Evolutionary conservation across 30 jellyfish, hydroid and myxozoan species (phyloP).

Genomic region (Nemopilema nomurai): DNA sequence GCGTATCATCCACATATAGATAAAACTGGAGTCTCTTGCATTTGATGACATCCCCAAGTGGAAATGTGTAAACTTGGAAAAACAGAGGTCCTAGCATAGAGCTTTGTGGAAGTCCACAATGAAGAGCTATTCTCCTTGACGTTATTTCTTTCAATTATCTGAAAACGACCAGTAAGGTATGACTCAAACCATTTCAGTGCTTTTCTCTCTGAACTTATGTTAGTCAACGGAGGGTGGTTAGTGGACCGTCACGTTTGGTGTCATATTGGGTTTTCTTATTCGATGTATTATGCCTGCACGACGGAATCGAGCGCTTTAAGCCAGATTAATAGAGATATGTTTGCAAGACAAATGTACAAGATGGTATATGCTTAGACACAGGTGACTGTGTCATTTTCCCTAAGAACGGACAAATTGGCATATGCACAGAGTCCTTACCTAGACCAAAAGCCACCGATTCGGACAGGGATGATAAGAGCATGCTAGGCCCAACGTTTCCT

Average conservation of each 20-base stretch:
- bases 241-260: too few species aligned
- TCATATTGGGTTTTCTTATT: too few species aligned
- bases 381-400: too few species aligned
- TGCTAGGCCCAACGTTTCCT: slow-evolving; percentile 98
- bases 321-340: background rate
- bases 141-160: slow-evolving; percentile 10
- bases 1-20: slow-evolving; percentile 52
- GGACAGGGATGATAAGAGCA: slow-evolving; percentile 87
- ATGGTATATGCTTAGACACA: too few species aligned
- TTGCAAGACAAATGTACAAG: background rate
- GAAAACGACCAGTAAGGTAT: slow-evolving; percentile 49
- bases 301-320: background rate
- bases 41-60: slow-evolving; percentile 50
- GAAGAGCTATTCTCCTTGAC: slow-evolving; percentile 16
- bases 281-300: too few species aligned
- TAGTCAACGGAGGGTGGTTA: too few species aligned
- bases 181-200: slow-evolving; percentile 61
- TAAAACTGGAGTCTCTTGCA: slow-evolving; percentile 17
- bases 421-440: slow-evolving; percentile 84
- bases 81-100: slow-evolving; percentile 54
- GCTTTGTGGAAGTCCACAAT: slow-evolving; percentile 59
- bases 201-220: too few species aligned
- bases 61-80: slow-evolving; percentile 44
- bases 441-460: slow-evolving; percentile 98
- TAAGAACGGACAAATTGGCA: too few species aligned